Conservation (phyloP, 2,113 vertebrate genomes). For the Tautogolabrus adspersus region DNA sequence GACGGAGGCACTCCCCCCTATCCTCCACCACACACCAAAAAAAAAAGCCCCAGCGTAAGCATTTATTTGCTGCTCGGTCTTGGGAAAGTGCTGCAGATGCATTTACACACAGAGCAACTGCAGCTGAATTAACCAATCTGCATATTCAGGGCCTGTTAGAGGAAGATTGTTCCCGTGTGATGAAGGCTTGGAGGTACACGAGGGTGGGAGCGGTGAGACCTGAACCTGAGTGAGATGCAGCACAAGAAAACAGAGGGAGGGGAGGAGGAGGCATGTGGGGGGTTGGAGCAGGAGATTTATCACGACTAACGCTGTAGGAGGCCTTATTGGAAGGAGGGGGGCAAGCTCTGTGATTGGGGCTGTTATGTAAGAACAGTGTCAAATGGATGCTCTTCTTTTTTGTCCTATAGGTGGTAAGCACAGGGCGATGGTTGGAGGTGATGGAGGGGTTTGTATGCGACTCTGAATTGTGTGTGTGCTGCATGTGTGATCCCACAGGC, state of each 20-base stretch:
- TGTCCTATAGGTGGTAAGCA: slow-evolving; percentile 55
- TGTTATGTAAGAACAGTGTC: slow-evolving; percentile 65
- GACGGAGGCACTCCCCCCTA: slow-evolving; percentile 58
- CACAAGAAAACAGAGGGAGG: slow-evolving; percentile 17
- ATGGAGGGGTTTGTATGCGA: slow-evolving; percentile 32
- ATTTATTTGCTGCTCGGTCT: slow-evolving; percentile 79
- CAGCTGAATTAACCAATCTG: slow-evolving; percentile 84
- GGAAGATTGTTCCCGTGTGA: slow-evolving; percentile 69
- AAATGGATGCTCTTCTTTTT: slow-evolving; percentile 35
- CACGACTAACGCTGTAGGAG: slow-evolving; percentile 54
- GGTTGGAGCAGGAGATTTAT: slow-evolving; percentile 67
- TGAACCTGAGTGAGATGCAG: slow-evolving; percentile 59
- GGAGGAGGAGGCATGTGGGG: not conserved
- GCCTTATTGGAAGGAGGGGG: slow-evolving; percentile 45
- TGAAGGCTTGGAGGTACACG: slow-evolving; percentile 51
- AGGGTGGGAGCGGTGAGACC: slow-evolving; percentile 15
- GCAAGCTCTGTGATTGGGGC: slow-evolving; percentile 40
- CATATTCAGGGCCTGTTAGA: slow-evolving; percentile 79
- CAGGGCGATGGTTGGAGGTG: slow-evolving; percentile 38
- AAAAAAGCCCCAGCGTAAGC: slow-evolving; percentile 79
- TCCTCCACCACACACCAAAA: slow-evolving; percentile 42
- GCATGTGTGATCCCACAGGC: slow-evolving; percentile 32
- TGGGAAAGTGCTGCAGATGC: slow-evolving; percentile 85
- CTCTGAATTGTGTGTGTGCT: slow-evolving; percentile 40
- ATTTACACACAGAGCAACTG: slow-evolving; percentile 81